Conservation (phyloP, 1,140 invertebrate genomes). For the Drosophila neocordata region DNA sequence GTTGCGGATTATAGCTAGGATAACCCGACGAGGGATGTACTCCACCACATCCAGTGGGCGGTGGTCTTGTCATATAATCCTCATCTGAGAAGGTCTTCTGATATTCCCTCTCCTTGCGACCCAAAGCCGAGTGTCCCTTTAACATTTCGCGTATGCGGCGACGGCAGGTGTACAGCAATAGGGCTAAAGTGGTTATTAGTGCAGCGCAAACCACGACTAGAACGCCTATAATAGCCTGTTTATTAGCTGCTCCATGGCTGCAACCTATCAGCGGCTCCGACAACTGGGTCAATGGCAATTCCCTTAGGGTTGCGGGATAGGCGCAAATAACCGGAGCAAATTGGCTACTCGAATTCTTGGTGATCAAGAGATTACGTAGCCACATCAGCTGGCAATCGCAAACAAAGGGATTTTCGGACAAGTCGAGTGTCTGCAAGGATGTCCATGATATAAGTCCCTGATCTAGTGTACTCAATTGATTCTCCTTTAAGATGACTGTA, state of each 20-base stretch:
- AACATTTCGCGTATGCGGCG: conserved; percentile 89
- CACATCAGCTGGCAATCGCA: conserved; percentile 92
- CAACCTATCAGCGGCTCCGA: conserved; percentile 91
- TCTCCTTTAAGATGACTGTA: conserved; percentile 90
- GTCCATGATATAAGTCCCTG: conserved; percentile 91
- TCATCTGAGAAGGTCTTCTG: conserved; percentile 94
- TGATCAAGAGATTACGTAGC: conserved; percentile 89
- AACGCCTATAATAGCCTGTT: conserved; percentile 90
- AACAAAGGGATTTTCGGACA: conserved; percentile 92
- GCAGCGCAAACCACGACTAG: conserved; percentile 88
- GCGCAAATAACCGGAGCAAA: conserved; percentile 86
- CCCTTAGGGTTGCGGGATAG: conserved; percentile 88
- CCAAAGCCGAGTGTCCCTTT: conserved; percentile 90
- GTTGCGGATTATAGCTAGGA: conserved; percentile 51
- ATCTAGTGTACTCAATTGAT: conserved; percentile 88
- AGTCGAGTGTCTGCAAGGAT: conserved; percentile 89
- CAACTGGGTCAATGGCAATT: conserved; percentile 87
- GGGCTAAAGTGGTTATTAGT: conserved; percentile 86
- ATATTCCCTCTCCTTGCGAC: conserved; percentile 92
- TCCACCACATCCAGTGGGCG: conserved; percentile 45
- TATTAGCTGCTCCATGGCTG: conserved; percentile 87
- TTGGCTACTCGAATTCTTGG: conserved; percentile 85
- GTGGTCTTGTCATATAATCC: conserved; percentile 89
- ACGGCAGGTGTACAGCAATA: conserved; percentile 90
- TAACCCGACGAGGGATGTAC: conserved; percentile 53